A percentile compares a stretch with the other conserved stretches of the same genome.
These are phyloP conservation scores for Drosophila flavopinicola DNA, from an alignment of 2,888 invertebrate genomes.

Conservation along the genomic window DNA sequence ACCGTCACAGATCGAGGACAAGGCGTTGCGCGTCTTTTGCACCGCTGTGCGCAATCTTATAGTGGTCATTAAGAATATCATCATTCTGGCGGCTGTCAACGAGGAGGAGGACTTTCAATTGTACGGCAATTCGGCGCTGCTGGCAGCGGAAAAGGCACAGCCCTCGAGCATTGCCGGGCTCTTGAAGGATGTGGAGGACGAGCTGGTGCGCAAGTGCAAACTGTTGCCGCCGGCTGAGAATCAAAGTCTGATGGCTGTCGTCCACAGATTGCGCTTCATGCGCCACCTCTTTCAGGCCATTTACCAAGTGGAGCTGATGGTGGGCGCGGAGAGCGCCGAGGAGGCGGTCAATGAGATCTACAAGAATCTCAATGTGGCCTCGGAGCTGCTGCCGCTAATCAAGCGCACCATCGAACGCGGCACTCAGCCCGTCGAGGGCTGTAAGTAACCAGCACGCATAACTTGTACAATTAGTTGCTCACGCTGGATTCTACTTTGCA, in stretches of 20 bases:
- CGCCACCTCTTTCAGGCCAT: constrained; percentile 94
- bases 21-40: constrained; percentile 93
- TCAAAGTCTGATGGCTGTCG: constrained; percentile 87
- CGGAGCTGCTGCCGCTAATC: constrained; percentile 92
- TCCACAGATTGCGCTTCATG: constrained; percentile 93
- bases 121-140: constrained; percentile 94
- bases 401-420: constrained; percentile 90
- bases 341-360: constrained; percentile 90
- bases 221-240: constrained; percentile 86
- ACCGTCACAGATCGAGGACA: constrained; percentile 93
- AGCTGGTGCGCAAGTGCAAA: constrained; percentile 89
- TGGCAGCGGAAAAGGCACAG: constrained; percentile 87
- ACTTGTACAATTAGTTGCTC: background rate
- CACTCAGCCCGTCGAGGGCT: constrained; percentile 87
- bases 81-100: constrained; percentile 93
- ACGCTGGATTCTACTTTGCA: constrained; percentile 28
- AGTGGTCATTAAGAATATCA: constrained; percentile 94
- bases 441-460: constrained; percentile 55
- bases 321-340: constrained; percentile 85
- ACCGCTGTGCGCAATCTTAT: constrained; percentile 94
- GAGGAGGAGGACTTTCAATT: constrained; percentile 98
- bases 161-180: constrained; percentile 92
- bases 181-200: constrained; percentile 95
- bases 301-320: constrained; percentile 76
- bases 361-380: constrained; percentile 91